Base-by-base conservation (phyloP, 2,797 vertebrate genomes). In the Vultur gryphus region DNA sequence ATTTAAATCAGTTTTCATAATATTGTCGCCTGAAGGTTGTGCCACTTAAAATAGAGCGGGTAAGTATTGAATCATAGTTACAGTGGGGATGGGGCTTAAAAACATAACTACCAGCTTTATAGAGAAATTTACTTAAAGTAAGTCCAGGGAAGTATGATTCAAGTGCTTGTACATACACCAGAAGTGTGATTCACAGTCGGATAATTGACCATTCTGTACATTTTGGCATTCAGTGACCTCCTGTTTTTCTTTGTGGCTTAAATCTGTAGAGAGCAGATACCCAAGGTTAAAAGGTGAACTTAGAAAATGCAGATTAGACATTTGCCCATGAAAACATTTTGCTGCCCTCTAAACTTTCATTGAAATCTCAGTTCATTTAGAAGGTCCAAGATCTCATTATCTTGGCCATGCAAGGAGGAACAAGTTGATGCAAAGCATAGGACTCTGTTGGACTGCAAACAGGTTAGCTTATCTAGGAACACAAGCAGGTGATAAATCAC, bases 381-480 rank as follows among this genome's bases (percentile, higher is more conserved):
- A 52, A 93, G 65, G 59, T 66, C 88, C 86, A 80, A 59, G 24
- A 31, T 90, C 80, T 95, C 88, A 7, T 93, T 96, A 77, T 94
- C 95, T 77, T 52, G 78, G 48, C 84, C 44, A 1, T 8, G 59
- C 86, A 83, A 87, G n/a, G 57, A 51, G 71, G 78, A 84, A 29
- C 5, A 57, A 35, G 70, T 18, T 64, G 84, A 41, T 72, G 59
- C 62, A 46, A 26, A 66, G 31, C 5, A 7, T 35, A 1, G 3
- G 55, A 12, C 59, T 69, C 35, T 25, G 55, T 2, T 43, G 84
- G 70, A 5, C 14, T 59, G 70, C 28, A 44, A 55, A 49, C 20
- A 51, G 46, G 65, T 78, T 28, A 58, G 58, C 55, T 54, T 87
- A 61, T 82, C 81, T 77, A 86, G 77, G 70, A 75, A 18, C 37